These are phyloP conservation scores for Lerista edwardsae DNA, from an alignment of 2,797 vertebrate genomes.

Conservation along the genomic window DNA sequence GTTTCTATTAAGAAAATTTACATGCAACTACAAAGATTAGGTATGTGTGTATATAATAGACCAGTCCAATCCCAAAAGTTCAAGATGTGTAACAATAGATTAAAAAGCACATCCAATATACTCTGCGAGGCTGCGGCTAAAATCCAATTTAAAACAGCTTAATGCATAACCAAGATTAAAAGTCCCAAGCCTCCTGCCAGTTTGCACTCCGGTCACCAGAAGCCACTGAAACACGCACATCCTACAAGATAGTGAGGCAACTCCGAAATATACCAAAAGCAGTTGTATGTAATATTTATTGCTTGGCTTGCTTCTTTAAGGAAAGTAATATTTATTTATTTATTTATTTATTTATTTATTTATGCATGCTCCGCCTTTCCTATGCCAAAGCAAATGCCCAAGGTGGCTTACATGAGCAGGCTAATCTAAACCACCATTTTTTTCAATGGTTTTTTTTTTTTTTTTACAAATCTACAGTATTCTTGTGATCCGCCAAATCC, in stretches of 20 bases:
- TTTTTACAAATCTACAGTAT: too few species aligned
- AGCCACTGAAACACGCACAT: neutral
- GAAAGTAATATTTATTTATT: too few species aligned
- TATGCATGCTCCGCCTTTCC: too few species aligned
- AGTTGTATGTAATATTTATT: neutral
- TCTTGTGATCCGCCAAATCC: too few species aligned
- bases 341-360: too few species aligned
- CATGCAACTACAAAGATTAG: neutral
- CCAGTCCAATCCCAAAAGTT: neutral
- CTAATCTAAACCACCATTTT: too few species aligned
- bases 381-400: too few species aligned
- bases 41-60: neutral
- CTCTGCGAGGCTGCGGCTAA: neutral
- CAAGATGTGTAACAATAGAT: neutral
- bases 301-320: neutral
- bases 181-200: neutral
- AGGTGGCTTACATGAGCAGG: too few species aligned
- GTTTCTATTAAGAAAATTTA: neutral
- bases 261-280: neutral
- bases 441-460: too few species aligned
- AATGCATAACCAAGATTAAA: neutral
- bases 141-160: conserved; percentile 1
- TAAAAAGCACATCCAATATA: neutral
- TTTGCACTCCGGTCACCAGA: neutral
- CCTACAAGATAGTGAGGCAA: neutral